phyloP scores from a whole-genome alignment of 1,140 invertebrate species.

The Drosophila bifasciata region DNA sequence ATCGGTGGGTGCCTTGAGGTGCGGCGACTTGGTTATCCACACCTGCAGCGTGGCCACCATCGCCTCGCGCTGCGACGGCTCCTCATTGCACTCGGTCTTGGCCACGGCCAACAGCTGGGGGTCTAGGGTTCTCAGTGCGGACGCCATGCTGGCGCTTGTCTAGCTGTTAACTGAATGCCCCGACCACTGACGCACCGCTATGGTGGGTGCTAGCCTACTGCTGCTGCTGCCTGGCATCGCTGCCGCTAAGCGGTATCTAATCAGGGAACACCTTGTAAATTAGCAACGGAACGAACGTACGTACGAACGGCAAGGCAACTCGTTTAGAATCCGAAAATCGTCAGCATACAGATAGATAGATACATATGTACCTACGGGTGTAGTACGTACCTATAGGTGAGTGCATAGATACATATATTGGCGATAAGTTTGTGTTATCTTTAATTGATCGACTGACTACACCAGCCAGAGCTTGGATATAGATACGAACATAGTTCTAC shows the following conservation, averaged over 20 bases:
- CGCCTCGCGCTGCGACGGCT: constrained; percentile 83
- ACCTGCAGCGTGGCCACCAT: constrained; percentile 85
- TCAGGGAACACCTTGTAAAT: constrained; percentile 55
- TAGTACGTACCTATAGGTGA: neutral
- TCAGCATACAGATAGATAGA: constrained; percentile 18
- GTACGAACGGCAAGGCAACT: too few species aligned
- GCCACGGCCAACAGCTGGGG: constrained; percentile 72
- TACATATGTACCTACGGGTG: constrained; percentile 9
- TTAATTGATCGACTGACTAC: constrained; percentile 71
- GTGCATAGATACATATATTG: constrained; percentile 47
- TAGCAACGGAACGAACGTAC: constrained; percentile 43
- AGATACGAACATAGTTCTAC: neutral
- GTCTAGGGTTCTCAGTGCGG: constrained; percentile 68
- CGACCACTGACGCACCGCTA: constrained; percentile 5
- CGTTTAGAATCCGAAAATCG: constrained; percentile 29
- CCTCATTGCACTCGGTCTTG: constrained; percentile 86
- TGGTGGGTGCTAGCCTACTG: neutral
- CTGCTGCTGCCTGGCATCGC: too few species aligned
- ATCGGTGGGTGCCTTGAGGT: constrained; percentile 85
- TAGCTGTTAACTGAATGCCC: constrained; percentile 42
- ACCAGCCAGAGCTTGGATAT: constrained; percentile 26
- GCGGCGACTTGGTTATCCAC: constrained; percentile 87
- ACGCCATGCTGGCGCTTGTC: constrained; percentile 52
- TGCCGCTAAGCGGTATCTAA: constrained; percentile 47
- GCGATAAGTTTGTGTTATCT: constrained; percentile 48